These are phyloP conservation scores for Uromys caudimaculatus DNA, from an alignment of 2,797 vertebrate species.

Conservation along the genomic window DNA sequence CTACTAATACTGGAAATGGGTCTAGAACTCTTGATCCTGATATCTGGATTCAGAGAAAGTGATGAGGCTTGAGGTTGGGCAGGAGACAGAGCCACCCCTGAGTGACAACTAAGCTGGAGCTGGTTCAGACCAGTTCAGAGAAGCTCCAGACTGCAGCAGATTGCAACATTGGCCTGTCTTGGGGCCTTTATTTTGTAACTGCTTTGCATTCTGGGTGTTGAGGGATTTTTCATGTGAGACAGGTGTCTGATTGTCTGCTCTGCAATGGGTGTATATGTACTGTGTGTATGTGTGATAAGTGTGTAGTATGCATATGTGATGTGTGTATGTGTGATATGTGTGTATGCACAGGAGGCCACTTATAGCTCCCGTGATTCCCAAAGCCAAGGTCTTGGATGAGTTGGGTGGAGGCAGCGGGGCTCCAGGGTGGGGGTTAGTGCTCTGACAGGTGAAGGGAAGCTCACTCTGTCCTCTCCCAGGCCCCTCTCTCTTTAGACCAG, in stretches of 20 bases:
- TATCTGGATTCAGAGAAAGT: background rate
- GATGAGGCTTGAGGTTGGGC: rapidly evolving
- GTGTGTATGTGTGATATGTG: background rate
- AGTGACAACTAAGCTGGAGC: background rate
- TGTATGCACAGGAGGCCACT: background rate
- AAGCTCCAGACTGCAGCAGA: too few relatives aligned
- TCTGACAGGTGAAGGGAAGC: background rate
- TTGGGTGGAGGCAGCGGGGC: background rate
- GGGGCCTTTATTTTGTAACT: background rate
- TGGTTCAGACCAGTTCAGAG: rapidly evolving
- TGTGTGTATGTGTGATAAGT: background rate
- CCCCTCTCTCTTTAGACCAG: rapidly evolving
- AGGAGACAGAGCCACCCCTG: rapidly evolving
- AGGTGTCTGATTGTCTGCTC: background rate
- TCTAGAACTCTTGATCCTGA: background rate
- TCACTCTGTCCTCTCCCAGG: background rate
- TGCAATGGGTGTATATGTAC: background rate
- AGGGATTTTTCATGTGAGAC: too few relatives aligned
- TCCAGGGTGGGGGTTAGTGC: too few relatives aligned
- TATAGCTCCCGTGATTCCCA: rapidly evolving
- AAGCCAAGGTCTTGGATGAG: background rate
- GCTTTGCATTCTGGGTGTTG: too few relatives aligned
- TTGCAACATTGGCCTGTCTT: rapidly evolving
- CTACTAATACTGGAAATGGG: background rate
- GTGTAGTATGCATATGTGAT: background rate